phyloP scores from a whole-genome alignment of 2,888 invertebrate species.

The Ophonus ardosiacus region DNA sequence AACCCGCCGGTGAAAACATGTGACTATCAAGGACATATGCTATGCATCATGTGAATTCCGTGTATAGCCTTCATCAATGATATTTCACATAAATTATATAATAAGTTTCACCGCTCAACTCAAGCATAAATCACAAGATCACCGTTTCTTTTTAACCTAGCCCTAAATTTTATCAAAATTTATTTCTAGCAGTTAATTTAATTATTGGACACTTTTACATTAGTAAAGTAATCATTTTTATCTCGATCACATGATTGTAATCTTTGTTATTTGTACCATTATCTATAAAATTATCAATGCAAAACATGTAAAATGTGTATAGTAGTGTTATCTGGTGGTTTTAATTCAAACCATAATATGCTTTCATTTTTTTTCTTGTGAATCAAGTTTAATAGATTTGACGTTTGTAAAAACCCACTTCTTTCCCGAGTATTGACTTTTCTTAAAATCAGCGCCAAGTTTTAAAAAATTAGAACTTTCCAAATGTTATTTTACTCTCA shows the following conservation, averaged over 20 bases:
- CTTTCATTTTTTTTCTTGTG: background rate
- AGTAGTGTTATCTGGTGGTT: background rate
- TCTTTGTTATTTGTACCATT: constrained; percentile 16
- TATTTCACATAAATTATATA: constrained; percentile 61
- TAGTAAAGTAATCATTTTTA: constrained; percentile 7
- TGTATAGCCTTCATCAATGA: constrained; percentile 61
- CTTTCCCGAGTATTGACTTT: constrained; percentile 3
- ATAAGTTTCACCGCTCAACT: constrained; percentile 50
- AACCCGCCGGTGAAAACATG: constrained; percentile 71
- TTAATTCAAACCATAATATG: background rate
- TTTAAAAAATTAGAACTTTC: constrained; percentile 9
- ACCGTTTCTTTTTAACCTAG: constrained; percentile 19
- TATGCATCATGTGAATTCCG: constrained; percentile 62
- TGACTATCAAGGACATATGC: constrained; percentile 72
- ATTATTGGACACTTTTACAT: background rate
- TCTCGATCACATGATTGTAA: constrained; percentile 7
- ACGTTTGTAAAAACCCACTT: constrained; percentile 43
- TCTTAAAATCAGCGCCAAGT: constrained; percentile 14
- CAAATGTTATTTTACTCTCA: constrained; percentile 11
- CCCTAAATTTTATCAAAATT: background rate
- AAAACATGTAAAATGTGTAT: background rate
- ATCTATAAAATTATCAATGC: constrained; percentile 11
- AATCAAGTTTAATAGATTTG: constrained; percentile 18
- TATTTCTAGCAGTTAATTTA: background rate
- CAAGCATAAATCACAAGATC: constrained; percentile 38